These are phyloP conservation scores for Lophius piscatorius DNA, from an alignment of 2,113 vertebrate genomes.

Conservation along the genomic window DNA sequence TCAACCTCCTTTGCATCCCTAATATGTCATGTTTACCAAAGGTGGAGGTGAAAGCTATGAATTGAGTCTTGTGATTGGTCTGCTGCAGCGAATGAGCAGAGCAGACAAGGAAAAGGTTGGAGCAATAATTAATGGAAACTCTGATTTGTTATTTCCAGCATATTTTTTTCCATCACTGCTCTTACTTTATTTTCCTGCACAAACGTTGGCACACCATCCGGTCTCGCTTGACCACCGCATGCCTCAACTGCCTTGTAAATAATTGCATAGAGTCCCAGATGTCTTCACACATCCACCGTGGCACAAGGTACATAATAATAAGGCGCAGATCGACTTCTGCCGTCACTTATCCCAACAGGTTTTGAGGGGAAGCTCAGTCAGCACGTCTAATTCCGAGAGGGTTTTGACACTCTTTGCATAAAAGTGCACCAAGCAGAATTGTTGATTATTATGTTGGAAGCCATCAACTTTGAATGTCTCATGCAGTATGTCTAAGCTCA, in stretches of 20 bases:
- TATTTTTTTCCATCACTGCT: constrained; percentile 13
- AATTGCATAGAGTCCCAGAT: constrained; percentile 35
- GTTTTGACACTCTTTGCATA: constrained; percentile 9
- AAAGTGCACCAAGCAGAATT: constrained; percentile 30
- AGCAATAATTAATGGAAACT: constrained; percentile 18
- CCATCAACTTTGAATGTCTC: constrained; percentile 35
- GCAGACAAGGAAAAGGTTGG: neutral
- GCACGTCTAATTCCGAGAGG: constrained; percentile 48
- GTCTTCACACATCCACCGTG: constrained; percentile 37
- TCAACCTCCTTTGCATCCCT: neutral
- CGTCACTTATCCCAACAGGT: constrained; percentile 47
- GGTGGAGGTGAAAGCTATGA: constrained; percentile 10
- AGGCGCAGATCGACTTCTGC: constrained; percentile 55
- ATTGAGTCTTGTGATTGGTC: neutral
- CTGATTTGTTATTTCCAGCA: constrained; percentile 27
- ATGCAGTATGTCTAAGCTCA: constrained; percentile 17
- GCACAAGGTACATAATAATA: constrained; percentile 50
- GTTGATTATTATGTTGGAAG: constrained; percentile 34
- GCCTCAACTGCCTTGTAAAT: constrained; percentile 55
- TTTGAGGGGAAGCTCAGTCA: constrained; percentile 36
- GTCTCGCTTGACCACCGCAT: constrained; percentile 40
- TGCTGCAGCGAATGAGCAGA: constrained; percentile 5
- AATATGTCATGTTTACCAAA: constrained; percentile 2
- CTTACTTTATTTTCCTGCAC: constrained; percentile 35
- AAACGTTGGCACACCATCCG: constrained; percentile 19